A percentile compares a stretch with the other conserved stretches of the same genome.
Evolutionary conservation across 2,888 invertebrate genomes (phyloP).

Genomic region (Pyrrhosoma nymphula): DNA sequence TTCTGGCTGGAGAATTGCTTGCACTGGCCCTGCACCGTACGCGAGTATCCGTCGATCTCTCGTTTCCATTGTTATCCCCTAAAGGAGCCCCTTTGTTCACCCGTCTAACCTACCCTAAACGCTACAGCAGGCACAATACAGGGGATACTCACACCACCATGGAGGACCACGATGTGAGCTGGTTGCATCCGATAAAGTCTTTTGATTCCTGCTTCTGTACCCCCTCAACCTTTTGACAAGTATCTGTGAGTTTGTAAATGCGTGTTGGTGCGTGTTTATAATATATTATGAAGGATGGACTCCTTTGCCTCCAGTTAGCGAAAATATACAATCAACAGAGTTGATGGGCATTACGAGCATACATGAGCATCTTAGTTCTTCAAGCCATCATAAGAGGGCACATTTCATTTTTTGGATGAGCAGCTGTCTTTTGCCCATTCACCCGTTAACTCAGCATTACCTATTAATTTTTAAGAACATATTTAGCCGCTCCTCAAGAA

Average conservation of each 20-base stretch:
- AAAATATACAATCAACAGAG: background rate
- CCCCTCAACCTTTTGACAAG: background rate
- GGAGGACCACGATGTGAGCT: background rate
- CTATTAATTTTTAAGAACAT: too few species aligned
- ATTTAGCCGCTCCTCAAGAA: too few species aligned
- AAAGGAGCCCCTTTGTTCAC: conserved; percentile 23
- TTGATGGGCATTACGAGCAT: too few species aligned
- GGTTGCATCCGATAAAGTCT: background rate
- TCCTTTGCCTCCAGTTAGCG: background rate
- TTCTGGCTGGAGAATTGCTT: background rate
- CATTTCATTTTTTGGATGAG: too few species aligned
- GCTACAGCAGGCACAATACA: background rate
- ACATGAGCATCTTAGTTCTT: too few species aligned
- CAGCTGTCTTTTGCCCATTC: too few species aligned
- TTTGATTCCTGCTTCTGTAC: background rate
- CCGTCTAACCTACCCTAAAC: background rate
- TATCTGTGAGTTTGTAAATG: background rate
- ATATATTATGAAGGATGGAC: background rate
- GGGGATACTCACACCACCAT: background rate
- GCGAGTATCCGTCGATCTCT: background rate
- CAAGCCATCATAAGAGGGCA: too few species aligned
- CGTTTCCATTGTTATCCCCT: background rate
- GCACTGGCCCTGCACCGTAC: background rate
- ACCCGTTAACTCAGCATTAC: too few species aligned
- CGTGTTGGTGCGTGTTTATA: background rate